Conservation (phyloP, 2,113 vertebrate species). For the Ariopsis seemanni region DNA sequence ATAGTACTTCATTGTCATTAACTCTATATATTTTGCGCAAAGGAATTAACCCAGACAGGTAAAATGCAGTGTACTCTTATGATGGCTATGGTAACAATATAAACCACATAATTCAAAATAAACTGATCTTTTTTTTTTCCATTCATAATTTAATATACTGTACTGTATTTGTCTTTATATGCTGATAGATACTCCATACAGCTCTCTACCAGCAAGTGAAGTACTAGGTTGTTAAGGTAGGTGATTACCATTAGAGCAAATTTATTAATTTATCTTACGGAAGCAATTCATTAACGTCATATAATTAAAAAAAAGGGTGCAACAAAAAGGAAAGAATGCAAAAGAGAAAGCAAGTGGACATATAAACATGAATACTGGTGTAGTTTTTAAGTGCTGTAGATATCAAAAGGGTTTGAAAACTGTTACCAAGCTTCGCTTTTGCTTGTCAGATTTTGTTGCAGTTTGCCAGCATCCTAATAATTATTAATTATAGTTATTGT, state of each 20-base stretch:
- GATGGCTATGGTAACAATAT: not conserved
- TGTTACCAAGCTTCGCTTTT: not conserved
- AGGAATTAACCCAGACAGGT: not conserved
- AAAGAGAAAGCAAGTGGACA: not conserved
- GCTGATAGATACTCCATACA: not conserved
- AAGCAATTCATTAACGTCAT: not conserved
- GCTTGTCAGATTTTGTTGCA: not conserved
- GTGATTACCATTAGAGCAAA: not conserved
- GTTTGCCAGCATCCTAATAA: not conserved
- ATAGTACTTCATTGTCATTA: not conserved
- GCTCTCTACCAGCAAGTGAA: not conserved
- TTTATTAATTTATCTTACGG: not conserved
- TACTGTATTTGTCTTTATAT: not conserved
- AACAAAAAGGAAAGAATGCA: not conserved
- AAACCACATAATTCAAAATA: constrained; percentile 21
- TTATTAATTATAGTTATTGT: no score
- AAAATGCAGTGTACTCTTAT: not conserved
- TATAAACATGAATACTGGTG: not conserved
- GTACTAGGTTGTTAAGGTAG: not conserved
- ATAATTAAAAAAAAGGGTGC: not conserved
- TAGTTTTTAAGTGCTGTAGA: not conserved
- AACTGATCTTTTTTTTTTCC: not conserved
- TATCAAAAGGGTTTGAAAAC: not conserved
- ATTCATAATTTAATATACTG: not conserved
- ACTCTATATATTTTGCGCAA: not conserved